Conservation (phyloP, 2,797 vertebrate genomes). For the Microcaecilia unicolor region DNA sequence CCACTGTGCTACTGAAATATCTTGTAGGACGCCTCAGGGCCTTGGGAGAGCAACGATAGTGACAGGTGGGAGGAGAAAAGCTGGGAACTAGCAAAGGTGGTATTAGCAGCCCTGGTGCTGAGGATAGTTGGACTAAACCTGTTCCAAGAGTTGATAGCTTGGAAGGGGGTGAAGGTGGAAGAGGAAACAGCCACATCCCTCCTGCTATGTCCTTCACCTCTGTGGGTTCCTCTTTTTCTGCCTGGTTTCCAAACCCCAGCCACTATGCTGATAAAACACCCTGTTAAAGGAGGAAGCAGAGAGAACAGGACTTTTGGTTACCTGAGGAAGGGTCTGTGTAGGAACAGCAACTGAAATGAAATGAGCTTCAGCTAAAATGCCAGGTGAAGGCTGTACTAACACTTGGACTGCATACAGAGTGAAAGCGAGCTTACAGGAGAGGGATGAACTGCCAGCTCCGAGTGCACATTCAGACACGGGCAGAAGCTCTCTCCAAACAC, state of each 20-base stretch:
- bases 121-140: too few relatives aligned
- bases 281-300: background rate
- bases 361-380: conserved; percentile 3
- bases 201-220: too few relatives aligned
- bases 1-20: too few relatives aligned
- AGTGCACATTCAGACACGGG: conserved; percentile 4
- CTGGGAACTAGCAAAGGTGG: too few relatives aligned
- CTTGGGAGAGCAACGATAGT: too few relatives aligned
- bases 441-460: background rate
- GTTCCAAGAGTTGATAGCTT: too few relatives aligned
- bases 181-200: too few relatives aligned
- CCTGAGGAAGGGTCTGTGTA: conserved; percentile 13
- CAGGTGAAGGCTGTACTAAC: background rate
- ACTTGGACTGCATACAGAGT: conserved; percentile 8
- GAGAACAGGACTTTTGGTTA: conserved; percentile 10
- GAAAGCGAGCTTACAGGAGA: background rate
- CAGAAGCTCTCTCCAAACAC: fast-evolving
- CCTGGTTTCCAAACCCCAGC: conserved; percentile 43
- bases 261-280: conserved; percentile 27
- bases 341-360: background rate
- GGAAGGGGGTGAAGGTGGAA: too few relatives aligned
- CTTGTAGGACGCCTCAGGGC: too few relatives aligned
- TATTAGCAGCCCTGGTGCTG: too few relatives aligned
- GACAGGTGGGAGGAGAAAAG: too few relatives aligned
- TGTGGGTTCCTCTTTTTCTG: conserved; percentile 48